Percentiles rank a stretch among this genome's conserved stretches.
phyloP scores from a whole-genome alignment of 53 echinoderm and acorn worm species.

The Henricia sp. region DNA sequence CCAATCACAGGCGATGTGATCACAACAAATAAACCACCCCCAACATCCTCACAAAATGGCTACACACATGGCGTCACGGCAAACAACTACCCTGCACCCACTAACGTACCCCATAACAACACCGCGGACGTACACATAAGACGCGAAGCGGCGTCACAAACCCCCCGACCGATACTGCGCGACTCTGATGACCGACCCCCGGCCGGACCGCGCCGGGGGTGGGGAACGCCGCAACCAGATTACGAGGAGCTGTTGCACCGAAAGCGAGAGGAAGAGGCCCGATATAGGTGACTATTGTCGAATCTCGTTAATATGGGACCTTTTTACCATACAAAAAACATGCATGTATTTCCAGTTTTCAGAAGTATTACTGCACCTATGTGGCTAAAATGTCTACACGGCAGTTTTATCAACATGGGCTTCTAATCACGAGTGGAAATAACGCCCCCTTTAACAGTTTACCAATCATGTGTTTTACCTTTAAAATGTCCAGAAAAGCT shows the following conservation, averaged over 20 bases:
- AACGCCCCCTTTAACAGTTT: too few species aligned
- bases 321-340: too few species aligned
- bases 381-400: too few species aligned
- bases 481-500: too few species aligned
- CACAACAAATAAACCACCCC: neutral
- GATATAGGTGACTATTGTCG: conserved; percentile 94
- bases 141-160: conserved; percentile 79
- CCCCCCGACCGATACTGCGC: conserved; percentile 67
- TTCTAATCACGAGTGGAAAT: too few species aligned
- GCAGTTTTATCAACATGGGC: too few species aligned
- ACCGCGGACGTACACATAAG: neutral
- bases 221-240: conserved; percentile 96
- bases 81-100: conserved; percentile 1
- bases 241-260: conserved; percentile 87
- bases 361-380: too few species aligned
- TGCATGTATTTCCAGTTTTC: too few species aligned
- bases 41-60: neutral
- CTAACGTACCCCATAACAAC: conserved; percentile 14
- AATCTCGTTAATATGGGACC: too few species aligned
- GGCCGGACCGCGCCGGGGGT: conserved; percentile 75
- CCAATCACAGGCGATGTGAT: conserved; percentile 40
- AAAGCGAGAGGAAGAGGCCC: conserved; percentile 84
- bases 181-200: conserved; percentile 65
- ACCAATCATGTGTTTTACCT: too few species aligned
- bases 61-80: neutral